Evolutionary conservation across 2,113 vertebrate species (phyloP).

Genomic region (Leucoraja erinaceus): DNA sequence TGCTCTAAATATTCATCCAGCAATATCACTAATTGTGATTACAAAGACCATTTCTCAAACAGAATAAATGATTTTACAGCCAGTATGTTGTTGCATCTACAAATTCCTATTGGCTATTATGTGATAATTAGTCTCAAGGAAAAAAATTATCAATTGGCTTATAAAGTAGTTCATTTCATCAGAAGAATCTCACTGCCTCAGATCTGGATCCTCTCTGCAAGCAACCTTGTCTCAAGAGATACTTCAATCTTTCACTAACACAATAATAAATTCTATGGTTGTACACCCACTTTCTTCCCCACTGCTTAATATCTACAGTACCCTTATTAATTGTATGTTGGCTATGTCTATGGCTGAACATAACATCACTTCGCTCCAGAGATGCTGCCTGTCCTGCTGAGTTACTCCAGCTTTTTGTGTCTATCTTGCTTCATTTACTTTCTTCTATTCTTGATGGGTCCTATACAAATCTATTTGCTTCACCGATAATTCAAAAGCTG

Average conservation of each 20-base stretch:
- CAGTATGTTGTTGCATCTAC: neutral
- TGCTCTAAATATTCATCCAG: neutral
- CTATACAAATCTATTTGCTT: conserved; percentile 26
- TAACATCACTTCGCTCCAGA: too few relatives aligned
- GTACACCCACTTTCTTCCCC: neutral
- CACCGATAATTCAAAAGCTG: conserved; percentile 3
- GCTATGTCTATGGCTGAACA: neutral
- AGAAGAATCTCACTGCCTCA: neutral
- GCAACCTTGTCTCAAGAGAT: neutral
- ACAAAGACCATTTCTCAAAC: neutral
- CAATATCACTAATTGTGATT: neutral
- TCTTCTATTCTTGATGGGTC: neutral
- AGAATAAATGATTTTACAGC: neutral
- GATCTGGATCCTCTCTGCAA: neutral
- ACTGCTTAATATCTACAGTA: neutral
- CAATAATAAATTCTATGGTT: neutral
- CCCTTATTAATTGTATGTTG: neutral
- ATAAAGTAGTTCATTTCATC: neutral
- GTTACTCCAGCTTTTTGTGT: too few relatives aligned
- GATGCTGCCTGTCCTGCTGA: too few relatives aligned
- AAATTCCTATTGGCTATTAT: neutral
- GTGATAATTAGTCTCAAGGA: neutral
- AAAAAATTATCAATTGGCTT: neutral
- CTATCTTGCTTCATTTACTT: too few relatives aligned
- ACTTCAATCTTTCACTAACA: neutral